Percentiles rank a stretch among this genome's conserved stretches.
phyloP scores from a whole-genome alignment of 2,888 invertebrate genomes.

The Nomada lathburiana region DNA sequence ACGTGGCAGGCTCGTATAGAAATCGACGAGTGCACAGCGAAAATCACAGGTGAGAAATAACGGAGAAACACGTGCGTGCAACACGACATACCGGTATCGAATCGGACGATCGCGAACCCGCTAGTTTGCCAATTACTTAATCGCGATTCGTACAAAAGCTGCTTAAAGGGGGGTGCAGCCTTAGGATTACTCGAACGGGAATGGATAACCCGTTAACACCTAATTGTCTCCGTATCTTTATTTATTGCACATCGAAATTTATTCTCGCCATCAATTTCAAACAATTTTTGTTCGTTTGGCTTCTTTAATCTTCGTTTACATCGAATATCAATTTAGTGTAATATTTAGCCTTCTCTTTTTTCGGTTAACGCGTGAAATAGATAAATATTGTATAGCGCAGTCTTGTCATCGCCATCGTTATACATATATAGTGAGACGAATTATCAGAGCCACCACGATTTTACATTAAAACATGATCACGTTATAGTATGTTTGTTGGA shows the following conservation, averaged over 20 bases:
- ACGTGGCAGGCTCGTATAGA: conserved; percentile 35
- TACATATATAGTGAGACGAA: too few species aligned
- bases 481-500: too few species aligned
- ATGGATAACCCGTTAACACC: conserved; percentile 11
- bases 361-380: too few species aligned
- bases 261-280: background rate
- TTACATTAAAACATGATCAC: too few species aligned
- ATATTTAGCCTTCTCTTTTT: too few species aligned
- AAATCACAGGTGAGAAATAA: conserved; percentile 55
- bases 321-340: too few species aligned
- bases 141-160: conserved; percentile 56
- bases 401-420: too few species aligned
- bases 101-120: conserved; percentile 54
- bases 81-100: conserved; percentile 52
- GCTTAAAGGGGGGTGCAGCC: conserved; percentile 19
- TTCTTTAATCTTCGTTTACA: too few species aligned
- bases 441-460: too few species aligned
- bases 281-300: background rate
- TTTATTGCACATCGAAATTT: background rate
- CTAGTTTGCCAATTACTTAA: conserved; percentile 63
- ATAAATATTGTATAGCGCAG: too few species aligned
- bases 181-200: conserved; percentile 28
- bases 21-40: conserved; percentile 39
- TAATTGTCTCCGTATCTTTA: background rate
- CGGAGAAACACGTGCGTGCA: conserved; percentile 60